Evolutionary conservation across 2,113 vertebrate genomes (phyloP), one percentile per base, ranked within the genome.

Genomic region (Corynorhinus townsendii): DNA sequence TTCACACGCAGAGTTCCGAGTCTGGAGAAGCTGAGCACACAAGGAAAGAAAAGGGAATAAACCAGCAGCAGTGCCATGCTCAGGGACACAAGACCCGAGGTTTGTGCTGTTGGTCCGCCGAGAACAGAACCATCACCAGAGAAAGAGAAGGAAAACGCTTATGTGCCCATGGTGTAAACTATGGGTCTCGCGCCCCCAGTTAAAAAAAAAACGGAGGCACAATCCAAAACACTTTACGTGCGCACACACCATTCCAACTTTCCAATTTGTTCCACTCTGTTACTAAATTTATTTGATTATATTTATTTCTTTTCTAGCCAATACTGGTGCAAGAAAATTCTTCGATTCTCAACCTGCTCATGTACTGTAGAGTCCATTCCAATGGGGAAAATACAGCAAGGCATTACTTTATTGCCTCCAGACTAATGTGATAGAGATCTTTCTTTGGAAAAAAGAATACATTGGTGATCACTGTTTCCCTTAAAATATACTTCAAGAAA

Each of bases 101-200:
- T 95, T 96, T 96, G 80, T 97, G 97, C 96, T 97, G 94, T 97
- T 98, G 98, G 98, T 98, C 98, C 97, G 45, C 96, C 96, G 62
- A 96, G 97, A 93, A 98, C 94, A 96, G 96, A 94, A 96, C 91
- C 91, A 94, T 91, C 91, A 94, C 1, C 0, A 97, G 93, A 89
- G 40, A 95, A 90, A 96, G 90, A 93, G 96, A 89, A 94, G 79
- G 87, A 73, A 38, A 96, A 68, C 33, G 49, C 82, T 96, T 24
- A 77, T 86, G 94, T 79, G 89, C 91, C 93, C 72, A 68, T 97
- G 95, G 96, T 97, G 98, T 98, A 98, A 98, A 98, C 97, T 92
- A 93, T 89, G 96, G 91, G 92, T 90, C 94, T 14, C 79, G 77
- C 91, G 95, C 96, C 96, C 94, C 92, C 94, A 68, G 4, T 35